These are phyloP conservation scores for Tenebrosternarchus preto DNA, from an alignment of 2,113 vertebrate species.

Conservation along the genomic window DNA sequence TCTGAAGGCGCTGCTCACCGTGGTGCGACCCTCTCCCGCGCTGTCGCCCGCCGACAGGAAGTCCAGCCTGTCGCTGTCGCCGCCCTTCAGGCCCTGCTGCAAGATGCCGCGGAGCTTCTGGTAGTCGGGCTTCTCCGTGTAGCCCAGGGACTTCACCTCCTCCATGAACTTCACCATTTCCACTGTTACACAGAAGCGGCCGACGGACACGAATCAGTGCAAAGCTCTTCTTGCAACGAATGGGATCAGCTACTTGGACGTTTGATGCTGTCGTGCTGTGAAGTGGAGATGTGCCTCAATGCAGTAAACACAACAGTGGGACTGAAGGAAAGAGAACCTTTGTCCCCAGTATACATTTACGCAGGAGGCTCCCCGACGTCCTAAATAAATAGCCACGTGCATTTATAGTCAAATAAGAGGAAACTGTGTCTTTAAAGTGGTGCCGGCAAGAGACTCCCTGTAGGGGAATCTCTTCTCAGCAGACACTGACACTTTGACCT, in stretches of 20 bases:
- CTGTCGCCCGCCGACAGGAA: conserved; percentile 72
- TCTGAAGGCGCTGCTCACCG: conserved; percentile 45
- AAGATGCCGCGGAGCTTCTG: conserved; percentile 83
- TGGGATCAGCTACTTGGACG: too few relatives aligned
- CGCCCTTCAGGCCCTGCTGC: conserved; percentile 81
- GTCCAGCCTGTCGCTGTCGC: conserved; percentile 83
- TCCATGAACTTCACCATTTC: conserved; percentile 89
- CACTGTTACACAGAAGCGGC: conserved; percentile 66
- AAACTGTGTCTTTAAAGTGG: conserved; percentile 4
- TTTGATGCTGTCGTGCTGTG: too few relatives aligned
- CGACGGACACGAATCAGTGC: too few relatives aligned
- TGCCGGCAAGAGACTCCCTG: conserved; percentile 30
- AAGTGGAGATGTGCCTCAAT: neutral
- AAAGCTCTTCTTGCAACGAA: too few relatives aligned
- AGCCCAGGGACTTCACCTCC: conserved; percentile 80
- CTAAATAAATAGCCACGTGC: conserved; percentile 2
- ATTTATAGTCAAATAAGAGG: conserved; percentile 9
- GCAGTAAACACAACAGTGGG: neutral
- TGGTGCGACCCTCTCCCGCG: conserved; percentile 37
- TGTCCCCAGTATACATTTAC: neutral
- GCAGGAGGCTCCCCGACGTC: neutral
- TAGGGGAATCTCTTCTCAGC: conserved; percentile 29
- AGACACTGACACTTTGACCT: conserved; percentile 51
- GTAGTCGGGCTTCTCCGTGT: conserved; percentile 85
- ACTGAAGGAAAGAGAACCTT: neutral